These are phyloP conservation scores for Nettapus auritus DNA, from an alignment of 2,113 vertebrate genomes.

Conservation along the genomic window DNA sequence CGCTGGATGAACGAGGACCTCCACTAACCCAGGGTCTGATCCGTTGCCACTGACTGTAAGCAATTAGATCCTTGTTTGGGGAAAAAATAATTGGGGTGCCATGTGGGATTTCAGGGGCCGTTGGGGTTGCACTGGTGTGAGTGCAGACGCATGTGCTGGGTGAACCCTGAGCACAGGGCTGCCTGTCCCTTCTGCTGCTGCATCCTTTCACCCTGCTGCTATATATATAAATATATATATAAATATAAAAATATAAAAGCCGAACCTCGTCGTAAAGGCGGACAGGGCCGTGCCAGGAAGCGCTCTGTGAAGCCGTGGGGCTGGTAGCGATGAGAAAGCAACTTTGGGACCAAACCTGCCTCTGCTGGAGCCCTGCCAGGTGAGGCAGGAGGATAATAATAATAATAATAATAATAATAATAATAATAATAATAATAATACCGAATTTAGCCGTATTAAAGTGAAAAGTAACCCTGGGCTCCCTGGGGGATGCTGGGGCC, in stretches of 20 bases:
- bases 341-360: background rate
- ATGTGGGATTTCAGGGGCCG: background rate
- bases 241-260: too few species aligned
- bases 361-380: background rate
- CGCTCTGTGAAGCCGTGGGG: background rate
- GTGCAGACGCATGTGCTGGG: background rate
- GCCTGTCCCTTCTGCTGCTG: background rate
- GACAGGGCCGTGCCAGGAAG: background rate
- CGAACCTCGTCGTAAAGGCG: background rate
- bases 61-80: background rate
- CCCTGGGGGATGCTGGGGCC: background rate
- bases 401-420: too few species aligned
- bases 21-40: background rate
- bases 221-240: too few species aligned
- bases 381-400: background rate
- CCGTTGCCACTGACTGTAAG: background rate
- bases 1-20: background rate
- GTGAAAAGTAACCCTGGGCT: background rate
- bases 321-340: background rate
- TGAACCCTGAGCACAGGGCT: background rate
- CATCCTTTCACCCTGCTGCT: background rate
- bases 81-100: background rate
- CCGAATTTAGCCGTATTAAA: background rate
- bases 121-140: accelerated
- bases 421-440: too few species aligned